These are phyloP conservation scores for Erebia epiphron DNA, from an alignment of 2,888 invertebrate genomes.

Conservation along the genomic window DNA sequence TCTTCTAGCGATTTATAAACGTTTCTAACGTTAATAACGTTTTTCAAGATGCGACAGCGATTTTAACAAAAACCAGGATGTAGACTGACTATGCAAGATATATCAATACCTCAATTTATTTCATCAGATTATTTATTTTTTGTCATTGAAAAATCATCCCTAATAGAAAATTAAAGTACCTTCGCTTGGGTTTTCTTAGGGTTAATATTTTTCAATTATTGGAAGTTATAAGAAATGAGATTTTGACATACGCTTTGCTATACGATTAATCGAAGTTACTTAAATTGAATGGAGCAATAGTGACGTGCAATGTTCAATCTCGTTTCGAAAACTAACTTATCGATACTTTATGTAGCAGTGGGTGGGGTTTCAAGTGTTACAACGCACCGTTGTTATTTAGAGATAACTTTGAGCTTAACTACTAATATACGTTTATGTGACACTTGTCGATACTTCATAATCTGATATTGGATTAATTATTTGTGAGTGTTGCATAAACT, in stretches of 20 bases:
- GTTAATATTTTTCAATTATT: slow-evolving; percentile 5
- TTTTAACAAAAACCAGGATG: too few relatives aligned
- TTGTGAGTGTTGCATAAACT: slow-evolving; percentile 17
- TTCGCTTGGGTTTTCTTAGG: slow-evolving; percentile 14
- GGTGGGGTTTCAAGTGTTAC: slow-evolving; percentile 19
- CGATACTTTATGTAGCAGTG: slow-evolving; percentile 35
- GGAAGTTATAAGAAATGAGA: slow-evolving; percentile 36
- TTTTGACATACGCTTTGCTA: slow-evolving; percentile 31
- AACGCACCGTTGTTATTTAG: slow-evolving; percentile 21
- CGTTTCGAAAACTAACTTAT: slow-evolving; percentile 47
- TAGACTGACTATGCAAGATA: too few relatives aligned
- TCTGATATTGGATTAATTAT: background rate
- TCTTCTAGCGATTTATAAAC: too few relatives aligned
- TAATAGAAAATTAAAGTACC: background rate
- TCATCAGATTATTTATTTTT: too few relatives aligned
- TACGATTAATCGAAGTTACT: background rate
- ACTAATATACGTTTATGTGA: slow-evolving; percentile 20
- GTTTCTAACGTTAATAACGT: too few relatives aligned
- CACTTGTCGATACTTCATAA: slow-evolving; percentile 2
- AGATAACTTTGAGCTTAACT: slow-evolving; percentile 17
- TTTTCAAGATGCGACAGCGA: too few relatives aligned
- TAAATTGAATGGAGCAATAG: slow-evolving; percentile 35
- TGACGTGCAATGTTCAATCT: slow-evolving; percentile 50
- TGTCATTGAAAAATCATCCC: too few relatives aligned
- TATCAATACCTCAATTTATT: too few relatives aligned